Conservation (phyloP, 1,140 invertebrate species). For the Dryas iulia region DNA sequence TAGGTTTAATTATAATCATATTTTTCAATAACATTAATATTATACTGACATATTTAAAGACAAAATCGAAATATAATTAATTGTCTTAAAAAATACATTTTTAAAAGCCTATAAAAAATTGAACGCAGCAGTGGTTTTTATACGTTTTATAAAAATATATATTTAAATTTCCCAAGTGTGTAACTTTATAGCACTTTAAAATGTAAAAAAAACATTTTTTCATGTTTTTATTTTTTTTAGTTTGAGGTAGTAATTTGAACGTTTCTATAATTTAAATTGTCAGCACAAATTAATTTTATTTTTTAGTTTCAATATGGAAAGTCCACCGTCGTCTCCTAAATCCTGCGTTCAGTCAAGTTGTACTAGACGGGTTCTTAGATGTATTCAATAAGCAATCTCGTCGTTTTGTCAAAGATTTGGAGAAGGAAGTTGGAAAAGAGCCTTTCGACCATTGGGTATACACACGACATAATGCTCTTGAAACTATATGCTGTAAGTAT, state of each 20-base stretch:
- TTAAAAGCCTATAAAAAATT: too few relatives aligned
- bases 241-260: too few relatives aligned
- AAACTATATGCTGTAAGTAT: conserved; percentile 91
- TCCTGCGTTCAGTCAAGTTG: conserved; percentile 94
- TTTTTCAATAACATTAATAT: too few relatives aligned
- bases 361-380: conserved; percentile 91
- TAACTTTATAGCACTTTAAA: too few relatives aligned
- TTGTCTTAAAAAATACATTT: not conserved
- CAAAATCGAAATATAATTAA: too few relatives aligned
- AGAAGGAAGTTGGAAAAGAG: conserved; percentile 80
- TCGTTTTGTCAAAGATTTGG: conserved; percentile 84
- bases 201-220: too few relatives aligned
- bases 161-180: too few relatives aligned
- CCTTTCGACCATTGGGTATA: conserved; percentile 88
- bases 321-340: conserved; percentile 85
- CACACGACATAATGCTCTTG: conserved; percentile 89
- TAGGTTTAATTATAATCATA: conserved; percentile 30
- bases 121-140: too few relatives aligned
- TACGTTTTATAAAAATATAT: too few relatives aligned
- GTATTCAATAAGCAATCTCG: conserved; percentile 90
- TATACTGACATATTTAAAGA: too few relatives aligned
- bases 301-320: conserved; percentile 57
- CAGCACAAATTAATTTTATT: not conserved
- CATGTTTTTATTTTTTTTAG: not conserved
- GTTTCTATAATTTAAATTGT: too few relatives aligned